Conservation (phyloP, 2,888 invertebrate species). For the Nematopogon swammerdamellus region DNA sequence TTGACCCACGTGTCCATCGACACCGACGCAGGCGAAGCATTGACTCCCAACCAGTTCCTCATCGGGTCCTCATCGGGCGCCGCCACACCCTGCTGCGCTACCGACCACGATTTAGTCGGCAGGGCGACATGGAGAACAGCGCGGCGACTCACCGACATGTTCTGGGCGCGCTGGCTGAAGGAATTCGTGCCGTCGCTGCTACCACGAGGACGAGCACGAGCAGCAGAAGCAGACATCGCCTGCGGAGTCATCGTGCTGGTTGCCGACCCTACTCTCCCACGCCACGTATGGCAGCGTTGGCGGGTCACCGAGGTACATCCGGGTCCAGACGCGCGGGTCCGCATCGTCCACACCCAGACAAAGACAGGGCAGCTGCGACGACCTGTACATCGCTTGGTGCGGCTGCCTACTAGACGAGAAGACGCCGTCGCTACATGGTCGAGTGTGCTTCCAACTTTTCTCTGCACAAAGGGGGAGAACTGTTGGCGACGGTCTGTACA, state of each 20-base stretch:
- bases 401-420: too few relatives aligned
- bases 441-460: too few relatives aligned
- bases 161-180: background rate
- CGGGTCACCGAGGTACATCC: slow-evolving; percentile 8
- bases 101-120: background rate
- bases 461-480: too few relatives aligned
- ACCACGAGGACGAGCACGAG: background rate
- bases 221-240: background rate
- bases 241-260: slow-evolving; percentile 9
- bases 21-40: background rate
- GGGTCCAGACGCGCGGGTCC: slow-evolving; percentile 14
- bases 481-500: too few relatives aligned
- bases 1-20: background rate
- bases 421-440: too few relatives aligned
- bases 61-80: background rate
- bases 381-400: slow-evolving; percentile 13
- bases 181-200: background rate
- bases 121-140: background rate
- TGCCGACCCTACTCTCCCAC: slow-evolving; percentile 12
- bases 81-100: background rate
- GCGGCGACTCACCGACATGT: slow-evolving; percentile 2
- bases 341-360: slow-evolving; percentile 15
- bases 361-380: slow-evolving; percentile 11
- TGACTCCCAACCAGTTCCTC: slow-evolving; percentile 2
- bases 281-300: slow-evolving; percentile 14